Evolutionary conservation across 2,888 invertebrate genomes (phyloP), one percentile per base, ranked within the genome.

Genomic region (Nomada goodeniana): DNA sequence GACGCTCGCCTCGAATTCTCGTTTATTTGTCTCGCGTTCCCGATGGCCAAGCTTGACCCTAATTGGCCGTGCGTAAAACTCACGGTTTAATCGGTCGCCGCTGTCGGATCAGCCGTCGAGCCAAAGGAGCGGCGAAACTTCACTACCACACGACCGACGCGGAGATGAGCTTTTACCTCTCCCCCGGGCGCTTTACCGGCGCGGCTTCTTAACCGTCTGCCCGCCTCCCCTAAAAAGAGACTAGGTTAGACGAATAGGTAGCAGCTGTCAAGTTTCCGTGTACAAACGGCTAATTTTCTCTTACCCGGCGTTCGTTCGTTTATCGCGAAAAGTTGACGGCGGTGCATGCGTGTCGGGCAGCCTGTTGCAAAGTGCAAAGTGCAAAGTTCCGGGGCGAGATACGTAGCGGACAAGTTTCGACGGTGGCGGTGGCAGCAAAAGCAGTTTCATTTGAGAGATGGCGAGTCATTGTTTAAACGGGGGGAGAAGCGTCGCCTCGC

Each of bases 301-400:
- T 36, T 36, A 36, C 11, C 26, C 57, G n/a, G 36, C n/a, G 29
- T n/a, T 29, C n/a, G 18, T 26, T 20, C 71, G 75, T 59, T 74
- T 69, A 82, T 88, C 76, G 86, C 71, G 67, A 61, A 86, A 88
- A 89, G 68, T 84, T 85, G 36, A 36, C 73, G 71, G 53, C 64
- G 67, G 2, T 23, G 23, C 52, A 20, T 20, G n/a, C 53, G 55
- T 15, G 70, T 44, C 57, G 57, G 15, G 57, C 73, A 20, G 23
- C 61, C 20, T 53, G 63, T 59, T 63, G 76, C 85, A 47, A 71
- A 89, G 88, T 87, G 88, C 86, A 36, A 36, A 36, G 36, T 36
- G 36, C 0, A 87, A 89, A 90, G 87, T 90, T 90, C 77, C 67
- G 64, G 18, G 57, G 52, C 26, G 42, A 55, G 26, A 20, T 71